phyloP scores from a whole-genome alignment of 2,113 vertebrate species.

The Oncorhynchus gorbuscha region DNA sequence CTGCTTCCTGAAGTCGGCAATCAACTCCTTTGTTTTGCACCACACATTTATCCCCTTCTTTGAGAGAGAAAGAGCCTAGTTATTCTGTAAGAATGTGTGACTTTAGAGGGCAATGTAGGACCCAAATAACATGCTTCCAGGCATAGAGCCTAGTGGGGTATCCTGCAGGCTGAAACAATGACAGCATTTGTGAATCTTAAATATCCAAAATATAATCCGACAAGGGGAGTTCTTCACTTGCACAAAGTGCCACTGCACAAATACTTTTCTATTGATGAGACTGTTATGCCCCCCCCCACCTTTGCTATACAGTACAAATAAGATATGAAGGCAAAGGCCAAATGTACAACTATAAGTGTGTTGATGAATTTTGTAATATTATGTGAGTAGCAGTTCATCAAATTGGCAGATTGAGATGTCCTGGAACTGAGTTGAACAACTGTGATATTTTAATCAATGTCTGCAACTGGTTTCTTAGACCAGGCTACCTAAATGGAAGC shows the following conservation, averaged over 20 bases:
- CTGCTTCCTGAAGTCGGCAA: no score
- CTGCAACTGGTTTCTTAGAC: not conserved
- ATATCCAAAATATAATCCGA: no score
- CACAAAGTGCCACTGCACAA: not conserved
- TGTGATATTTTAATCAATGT: not conserved
- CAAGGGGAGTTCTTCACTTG: no score
- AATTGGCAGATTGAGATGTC: not conserved
- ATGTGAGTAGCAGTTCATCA: not conserved
- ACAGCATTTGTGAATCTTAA: not conserved
- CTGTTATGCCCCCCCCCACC: not conserved
- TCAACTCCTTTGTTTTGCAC: no score
- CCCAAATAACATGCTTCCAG: no score
- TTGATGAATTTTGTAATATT: not conserved
- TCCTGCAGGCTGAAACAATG: not conserved
- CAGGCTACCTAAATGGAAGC: conserved; percentile 9
- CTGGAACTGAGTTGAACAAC: not conserved
- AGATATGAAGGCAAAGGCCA: not conserved
- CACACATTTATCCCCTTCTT: not conserved
- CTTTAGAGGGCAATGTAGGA: no score
- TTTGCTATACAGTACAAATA: not conserved
- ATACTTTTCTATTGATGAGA: not conserved
- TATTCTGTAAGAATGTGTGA: no score
- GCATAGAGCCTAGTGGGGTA: not conserved
- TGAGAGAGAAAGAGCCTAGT: not conserved
- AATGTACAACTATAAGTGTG: not conserved